Evolutionary conservation across 2,888 invertebrate genomes (phyloP).

Genomic region (Ectemnius continuus): DNA sequence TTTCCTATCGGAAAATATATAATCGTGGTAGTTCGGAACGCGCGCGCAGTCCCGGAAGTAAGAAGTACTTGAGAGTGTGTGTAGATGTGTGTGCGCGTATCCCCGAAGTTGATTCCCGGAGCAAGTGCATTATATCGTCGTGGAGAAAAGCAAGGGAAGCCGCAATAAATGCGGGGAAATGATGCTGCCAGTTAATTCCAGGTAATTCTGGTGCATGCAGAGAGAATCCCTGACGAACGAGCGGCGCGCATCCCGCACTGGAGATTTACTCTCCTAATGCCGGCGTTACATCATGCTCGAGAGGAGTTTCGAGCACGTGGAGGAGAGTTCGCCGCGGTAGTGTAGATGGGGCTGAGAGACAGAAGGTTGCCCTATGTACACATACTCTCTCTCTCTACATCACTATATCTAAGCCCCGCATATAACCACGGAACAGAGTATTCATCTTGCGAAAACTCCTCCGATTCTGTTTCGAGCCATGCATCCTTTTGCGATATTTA

Average conservation of each 20-base stretch:
- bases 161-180: slow-evolving; percentile 15
- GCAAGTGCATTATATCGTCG: neutral
- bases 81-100: neutral
- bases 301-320: neutral
- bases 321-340: no score
- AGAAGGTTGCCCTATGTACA: slow-evolving; percentile 1
- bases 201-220: slow-evolving; percentile 11
- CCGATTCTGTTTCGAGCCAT: neutral
- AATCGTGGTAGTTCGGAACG: no score
- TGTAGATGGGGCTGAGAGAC: no score
- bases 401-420: slow-evolving; percentile 9
- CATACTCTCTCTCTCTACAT: no score
- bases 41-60: no score
- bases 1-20: no score
- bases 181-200: slow-evolving; percentile 19
- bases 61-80: no score
- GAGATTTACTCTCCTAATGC: slow-evolving; percentile 25
- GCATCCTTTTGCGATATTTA: slow-evolving; percentile 31
- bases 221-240: neutral
- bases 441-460: slow-evolving; percentile 44
- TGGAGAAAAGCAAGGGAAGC: neutral
- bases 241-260: neutral
- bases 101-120: neutral
- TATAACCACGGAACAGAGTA: slow-evolving; percentile 47
- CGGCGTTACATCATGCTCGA: slow-evolving; percentile 16